phyloP scores from a whole-genome alignment of 2,113 vertebrate species.

The Mionectes macconnelli region DNA sequence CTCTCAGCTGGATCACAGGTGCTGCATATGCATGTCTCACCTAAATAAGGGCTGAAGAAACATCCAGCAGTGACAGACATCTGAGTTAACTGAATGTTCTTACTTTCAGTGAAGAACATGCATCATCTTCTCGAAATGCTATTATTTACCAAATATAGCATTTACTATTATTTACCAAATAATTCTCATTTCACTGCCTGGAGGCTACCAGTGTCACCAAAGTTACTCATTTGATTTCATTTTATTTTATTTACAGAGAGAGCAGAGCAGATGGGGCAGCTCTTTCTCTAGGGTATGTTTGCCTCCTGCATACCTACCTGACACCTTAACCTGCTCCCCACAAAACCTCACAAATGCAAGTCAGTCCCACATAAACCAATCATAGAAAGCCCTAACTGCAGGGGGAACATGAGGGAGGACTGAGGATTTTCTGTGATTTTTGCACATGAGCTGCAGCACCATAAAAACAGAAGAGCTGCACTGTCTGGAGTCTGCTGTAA shows the following conservation, averaged over 20 bases:
- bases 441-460: neutral
- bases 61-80: neutral
- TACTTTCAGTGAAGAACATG: neutral
- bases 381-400: neutral
- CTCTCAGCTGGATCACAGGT: neutral
- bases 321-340: neutral
- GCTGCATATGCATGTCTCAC: neutral
- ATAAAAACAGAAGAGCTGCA: neutral
- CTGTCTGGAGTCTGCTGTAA: neutral
- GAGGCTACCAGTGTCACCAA: neutral
- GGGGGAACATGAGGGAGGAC: neutral
- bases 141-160: neutral
- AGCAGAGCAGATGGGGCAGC: neutral
- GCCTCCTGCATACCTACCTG: neutral
- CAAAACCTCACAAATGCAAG: neutral
- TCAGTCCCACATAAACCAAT: neutral
- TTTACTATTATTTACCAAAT: neutral
- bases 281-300: neutral
- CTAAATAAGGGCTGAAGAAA: neutral
- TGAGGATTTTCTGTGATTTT: neutral
- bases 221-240: neutral
- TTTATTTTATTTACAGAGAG: neutral
- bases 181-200: neutral
- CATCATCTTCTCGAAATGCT: neutral
- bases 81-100: neutral